phyloP scores from a whole-genome alignment of 53 echinoderm and acorn worm genomes.

The Holothuria leucospilota region DNA sequence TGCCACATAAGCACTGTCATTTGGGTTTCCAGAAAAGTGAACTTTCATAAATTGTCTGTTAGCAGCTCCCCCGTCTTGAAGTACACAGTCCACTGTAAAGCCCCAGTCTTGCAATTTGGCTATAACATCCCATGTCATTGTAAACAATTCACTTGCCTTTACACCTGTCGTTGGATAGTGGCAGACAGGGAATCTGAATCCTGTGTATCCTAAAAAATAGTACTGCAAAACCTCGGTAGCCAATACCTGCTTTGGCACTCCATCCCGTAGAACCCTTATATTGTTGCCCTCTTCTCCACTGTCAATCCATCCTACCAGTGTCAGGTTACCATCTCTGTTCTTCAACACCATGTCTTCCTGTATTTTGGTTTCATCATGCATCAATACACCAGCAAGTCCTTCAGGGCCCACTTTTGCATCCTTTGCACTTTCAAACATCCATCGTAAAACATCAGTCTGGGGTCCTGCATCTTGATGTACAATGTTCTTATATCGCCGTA shows the following conservation, averaged over 20 bases:
- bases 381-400: not conserved
- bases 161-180: slow-evolving; percentile 35
- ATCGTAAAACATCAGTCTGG: slow-evolving; percentile 11
- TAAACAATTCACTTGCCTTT: slow-evolving; percentile 25
- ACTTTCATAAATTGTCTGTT: slow-evolving; percentile 40
- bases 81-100: slow-evolving; percentile 11
- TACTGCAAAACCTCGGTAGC: slow-evolving; percentile 23
- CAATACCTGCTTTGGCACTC: not conserved
- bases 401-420: not conserved
- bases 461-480: not conserved
- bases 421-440: slow-evolving; percentile 35
- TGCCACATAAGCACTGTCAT: not conserved
- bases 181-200: slow-evolving; percentile 39
- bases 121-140: slow-evolving; percentile 28
- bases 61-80: slow-evolving; percentile 16
- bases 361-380: slow-evolving; percentile 39
- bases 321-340: not conserved
- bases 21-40: not conserved
- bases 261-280: not conserved
- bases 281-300: slow-evolving; percentile 26
- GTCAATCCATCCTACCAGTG: slow-evolving; percentile 27
- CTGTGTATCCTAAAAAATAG: slow-evolving; percentile 46
- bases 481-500: slow-evolving; percentile 33
- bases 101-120: slow-evolving; percentile 12
- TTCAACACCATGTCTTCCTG: slow-evolving; percentile 43